Conservation (phyloP, 2,113 vertebrate species). For the Pollachius pollachius region DNA sequence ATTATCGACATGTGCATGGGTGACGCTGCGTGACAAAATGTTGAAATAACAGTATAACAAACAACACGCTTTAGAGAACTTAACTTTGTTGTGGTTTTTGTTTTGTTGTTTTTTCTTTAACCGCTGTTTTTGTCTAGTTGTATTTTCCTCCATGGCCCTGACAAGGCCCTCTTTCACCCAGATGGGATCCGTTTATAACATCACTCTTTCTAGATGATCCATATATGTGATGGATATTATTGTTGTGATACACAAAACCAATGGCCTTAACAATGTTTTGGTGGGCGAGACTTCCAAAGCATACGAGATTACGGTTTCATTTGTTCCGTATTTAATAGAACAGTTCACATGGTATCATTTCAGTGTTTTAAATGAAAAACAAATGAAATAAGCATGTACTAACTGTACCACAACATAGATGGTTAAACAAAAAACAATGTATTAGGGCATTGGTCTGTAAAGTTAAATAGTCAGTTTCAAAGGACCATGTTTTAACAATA, state of each 20-base stretch:
- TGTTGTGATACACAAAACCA: constrained; percentile 64
- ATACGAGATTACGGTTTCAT: constrained; percentile 10
- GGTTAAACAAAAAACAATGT: constrained; percentile 39
- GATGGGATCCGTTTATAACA: not conserved
- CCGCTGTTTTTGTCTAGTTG: not conserved
- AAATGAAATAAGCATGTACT: not conserved
- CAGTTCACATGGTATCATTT: not conserved
- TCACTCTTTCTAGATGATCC: not conserved
- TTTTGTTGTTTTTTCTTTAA: not conserved
- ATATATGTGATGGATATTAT: constrained; percentile 26
- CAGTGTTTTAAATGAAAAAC: not conserved
- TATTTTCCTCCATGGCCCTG: not conserved
- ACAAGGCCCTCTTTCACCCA: not conserved
- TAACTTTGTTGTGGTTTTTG: no score
- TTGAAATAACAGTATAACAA: not conserved
- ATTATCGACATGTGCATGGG: constrained; percentile 46
- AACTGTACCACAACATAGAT: constrained; percentile 31
- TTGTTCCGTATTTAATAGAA: constrained; percentile 20
- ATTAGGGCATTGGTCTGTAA: constrained; percentile 27
- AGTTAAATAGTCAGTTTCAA: constrained; percentile 26
- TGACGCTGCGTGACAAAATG: constrained; percentile 9
- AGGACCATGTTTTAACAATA: constrained; percentile 54
- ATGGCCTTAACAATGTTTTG: constrained; percentile 74
- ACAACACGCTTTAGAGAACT: no score
- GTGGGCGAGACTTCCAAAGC: constrained; percentile 57